Evolutionary conservation across 2,888 invertebrate species (phyloP).

Genomic region (Pterobdella sp.): DNA sequence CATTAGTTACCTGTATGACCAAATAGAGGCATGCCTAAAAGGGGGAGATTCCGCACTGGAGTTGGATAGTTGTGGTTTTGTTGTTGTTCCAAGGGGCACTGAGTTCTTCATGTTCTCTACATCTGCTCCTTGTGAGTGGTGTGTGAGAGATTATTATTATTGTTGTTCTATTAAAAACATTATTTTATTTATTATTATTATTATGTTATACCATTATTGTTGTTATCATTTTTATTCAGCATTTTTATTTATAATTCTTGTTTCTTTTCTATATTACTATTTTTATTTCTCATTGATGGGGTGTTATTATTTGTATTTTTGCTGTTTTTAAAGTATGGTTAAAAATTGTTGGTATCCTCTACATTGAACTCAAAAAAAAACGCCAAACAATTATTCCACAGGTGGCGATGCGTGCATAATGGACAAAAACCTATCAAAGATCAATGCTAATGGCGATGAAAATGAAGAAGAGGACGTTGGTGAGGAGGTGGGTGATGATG

Average conservation of each 20-base stretch:
- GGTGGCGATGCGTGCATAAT: slow-evolving; percentile 1
- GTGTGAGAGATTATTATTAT: neutral
- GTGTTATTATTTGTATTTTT: no score
- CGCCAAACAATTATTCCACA: no score
- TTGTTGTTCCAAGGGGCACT: neutral
- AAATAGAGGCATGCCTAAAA: neutral
- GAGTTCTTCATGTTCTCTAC: neutral
- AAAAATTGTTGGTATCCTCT: no score
- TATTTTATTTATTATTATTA: neutral
- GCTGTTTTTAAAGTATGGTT: no score
- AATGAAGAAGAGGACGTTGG: neutral
- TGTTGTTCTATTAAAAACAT: neutral
- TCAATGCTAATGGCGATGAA: neutral
- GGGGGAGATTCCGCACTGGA: neutral
- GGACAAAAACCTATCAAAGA: neutral
- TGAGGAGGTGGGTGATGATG: neutral
- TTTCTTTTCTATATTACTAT: neutral
- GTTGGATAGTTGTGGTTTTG: neutral
- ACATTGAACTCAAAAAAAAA: no score
- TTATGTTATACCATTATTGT: neutral
- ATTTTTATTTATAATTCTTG: neutral
- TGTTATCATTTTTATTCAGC: neutral
- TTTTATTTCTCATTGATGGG: no score
- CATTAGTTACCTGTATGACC: slow-evolving; percentile 4
- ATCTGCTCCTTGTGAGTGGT: neutral